Evolutionary conservation across 2,797 vertebrate genomes (phyloP), one percentile per base, ranked within the genome.

Genomic region (Ispidina lecontei): DNA sequence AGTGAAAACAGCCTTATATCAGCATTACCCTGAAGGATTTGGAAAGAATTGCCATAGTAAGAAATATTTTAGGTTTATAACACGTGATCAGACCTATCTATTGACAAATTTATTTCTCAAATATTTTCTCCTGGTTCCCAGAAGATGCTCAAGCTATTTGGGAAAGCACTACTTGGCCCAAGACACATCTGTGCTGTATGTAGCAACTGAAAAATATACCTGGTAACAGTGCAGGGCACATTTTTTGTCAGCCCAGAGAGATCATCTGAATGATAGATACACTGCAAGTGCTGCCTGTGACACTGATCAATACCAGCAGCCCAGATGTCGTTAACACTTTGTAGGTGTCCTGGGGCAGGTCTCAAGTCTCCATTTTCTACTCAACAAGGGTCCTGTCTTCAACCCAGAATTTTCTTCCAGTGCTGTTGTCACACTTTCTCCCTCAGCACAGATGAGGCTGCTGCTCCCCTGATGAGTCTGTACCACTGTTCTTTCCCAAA

Each of bases 261-360:
- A 78, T 9, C 21, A 72, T 5, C 39, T 7, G 7, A 87, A 67
- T 54, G 44, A 87, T 0, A 44, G 44, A 63, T 10, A 52, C 2
- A 1, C 21, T 89, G 64, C 18, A 62, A 68, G n/a, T 3, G 2
- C 33, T 93, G 75, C 28, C 72, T 8, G 3, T 60, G 23, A 68
- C 43, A 46, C 7, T 1, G 3, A 55, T 65, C 51, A 7, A 39
- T 54, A 77, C 46, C 65, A 80, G 77, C 22, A 83, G 65, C 69
- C 54, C 44, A 63, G 23, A 3, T 1, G 2, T 67, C 69, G 17
- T 23, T n/a, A 87, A 59, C 0, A 0, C n/a, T 68, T 74, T 25
- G 16, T 19, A 83, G 58, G 49, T 65, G 31, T 77, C 62, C 79
- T 80, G 33, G 37, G 62, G 14, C 58, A 87, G 41, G 28, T 54